Conservation (phyloP, 2,797 vertebrate species). For the Denticeps clupeoides region DNA sequence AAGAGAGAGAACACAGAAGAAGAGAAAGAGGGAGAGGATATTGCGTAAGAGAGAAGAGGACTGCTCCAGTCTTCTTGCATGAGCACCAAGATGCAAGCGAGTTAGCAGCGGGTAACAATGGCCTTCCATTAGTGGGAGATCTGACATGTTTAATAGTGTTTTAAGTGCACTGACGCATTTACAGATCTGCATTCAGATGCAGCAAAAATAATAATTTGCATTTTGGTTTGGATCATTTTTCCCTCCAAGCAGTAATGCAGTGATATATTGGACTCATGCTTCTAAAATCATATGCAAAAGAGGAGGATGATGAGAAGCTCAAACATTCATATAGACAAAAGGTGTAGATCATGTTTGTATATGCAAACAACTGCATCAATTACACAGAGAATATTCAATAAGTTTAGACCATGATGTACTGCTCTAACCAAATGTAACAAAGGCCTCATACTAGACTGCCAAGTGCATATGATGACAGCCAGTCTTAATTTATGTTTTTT, state of each 20-base stretch:
- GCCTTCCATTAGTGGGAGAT: not conserved
- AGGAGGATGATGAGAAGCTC: conserved; percentile 18
- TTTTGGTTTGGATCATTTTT: conserved; percentile 28
- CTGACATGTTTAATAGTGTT: too few relatives aligned
- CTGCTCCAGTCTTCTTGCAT: conserved; percentile 65
- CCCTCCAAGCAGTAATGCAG: conserved; percentile 37
- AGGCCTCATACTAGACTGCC: too few relatives aligned
- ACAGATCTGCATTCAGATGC: not conserved
- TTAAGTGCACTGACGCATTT: not conserved
- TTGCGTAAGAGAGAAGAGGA: conserved; percentile 83
- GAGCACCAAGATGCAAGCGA: conserved; percentile 71
- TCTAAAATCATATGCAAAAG: conserved; percentile 14
- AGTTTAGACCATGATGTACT: too few relatives aligned
- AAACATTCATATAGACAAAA: conserved; percentile 29
- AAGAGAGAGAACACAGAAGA: conserved; percentile 61
- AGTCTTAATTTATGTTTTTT: too few relatives aligned
- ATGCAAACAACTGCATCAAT: conserved; percentile 15
- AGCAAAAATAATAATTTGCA: conserved; percentile 39
- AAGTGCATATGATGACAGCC: too few relatives aligned
- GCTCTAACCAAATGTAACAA: too few relatives aligned
- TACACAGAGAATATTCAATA: too few relatives aligned
- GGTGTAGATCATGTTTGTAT: too few relatives aligned
- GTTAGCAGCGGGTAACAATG: conserved; percentile 18
- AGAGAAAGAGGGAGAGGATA: conserved; percentile 67
- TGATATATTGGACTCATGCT: conserved; percentile 44